A percentile compares a stretch with the other conserved stretches of the same genome.
phyloP scores from a whole-genome alignment of 2,113 vertebrate species.

The Tretioscincus oriximinensis region DNA sequence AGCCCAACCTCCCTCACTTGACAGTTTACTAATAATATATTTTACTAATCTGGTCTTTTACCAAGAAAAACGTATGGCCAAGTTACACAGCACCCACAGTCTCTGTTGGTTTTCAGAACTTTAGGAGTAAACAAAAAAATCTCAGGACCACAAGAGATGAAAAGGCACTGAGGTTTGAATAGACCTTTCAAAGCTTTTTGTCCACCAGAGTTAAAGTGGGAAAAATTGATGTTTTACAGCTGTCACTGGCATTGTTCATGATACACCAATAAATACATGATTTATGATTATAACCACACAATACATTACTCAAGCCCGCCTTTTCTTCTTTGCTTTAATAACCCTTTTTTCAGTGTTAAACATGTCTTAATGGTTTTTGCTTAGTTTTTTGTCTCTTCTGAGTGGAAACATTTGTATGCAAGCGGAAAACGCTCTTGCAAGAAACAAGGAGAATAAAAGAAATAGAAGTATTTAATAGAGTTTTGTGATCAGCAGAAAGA shows the following conservation, averaged over 20 bases:
- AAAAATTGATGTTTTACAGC: neutral
- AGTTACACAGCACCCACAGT: neutral
- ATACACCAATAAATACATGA: neutral
- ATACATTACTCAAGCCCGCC: neutral
- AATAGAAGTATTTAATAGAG: conserved; percentile 5
- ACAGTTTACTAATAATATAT: too few relatives aligned
- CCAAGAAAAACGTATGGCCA: too few relatives aligned
- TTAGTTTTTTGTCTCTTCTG: neutral
- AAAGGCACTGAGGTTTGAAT: conserved; percentile 24
- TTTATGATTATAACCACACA: conserved; percentile 3
- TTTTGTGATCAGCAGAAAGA: conserved; percentile 54
- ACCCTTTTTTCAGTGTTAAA: conserved; percentile 6
- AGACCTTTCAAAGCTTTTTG: conserved; percentile 29
- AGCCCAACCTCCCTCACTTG: too few relatives aligned
- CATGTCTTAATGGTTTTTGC: neutral
- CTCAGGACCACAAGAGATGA: neutral
- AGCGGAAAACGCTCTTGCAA: conserved; percentile 27
- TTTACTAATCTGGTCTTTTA: too few relatives aligned
- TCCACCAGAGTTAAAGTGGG: neutral
- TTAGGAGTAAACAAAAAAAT: neutral
- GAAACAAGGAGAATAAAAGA: neutral
- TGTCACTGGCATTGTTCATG: neutral
- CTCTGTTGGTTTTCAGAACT: neutral
- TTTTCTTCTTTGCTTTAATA: neutral
- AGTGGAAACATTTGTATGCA: conserved; percentile 27